These are phyloP conservation scores for Drosophila repleta DNA, from an alignment of 1,140 invertebrate species.

Conservation along the genomic window DNA sequence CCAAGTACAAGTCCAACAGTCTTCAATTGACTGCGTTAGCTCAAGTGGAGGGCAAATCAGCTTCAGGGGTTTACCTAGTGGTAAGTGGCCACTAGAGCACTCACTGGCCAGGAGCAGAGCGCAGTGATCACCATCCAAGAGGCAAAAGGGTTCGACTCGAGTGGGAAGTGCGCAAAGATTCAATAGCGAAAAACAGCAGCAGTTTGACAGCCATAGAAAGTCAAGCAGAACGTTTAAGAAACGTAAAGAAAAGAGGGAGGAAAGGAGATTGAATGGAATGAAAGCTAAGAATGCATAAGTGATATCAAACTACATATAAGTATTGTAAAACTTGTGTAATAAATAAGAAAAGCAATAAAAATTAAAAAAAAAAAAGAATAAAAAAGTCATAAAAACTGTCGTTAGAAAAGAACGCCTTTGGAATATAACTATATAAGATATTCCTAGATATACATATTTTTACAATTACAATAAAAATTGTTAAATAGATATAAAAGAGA, in stretches of 20 bases:
- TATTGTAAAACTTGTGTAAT: no score
- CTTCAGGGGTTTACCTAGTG: conserved; percentile 8
- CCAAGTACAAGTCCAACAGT: conserved; percentile 37
- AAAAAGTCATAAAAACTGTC: not conserved
- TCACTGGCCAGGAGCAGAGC: not conserved
- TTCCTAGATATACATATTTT: no score
- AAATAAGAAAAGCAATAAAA: no score
- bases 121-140: conserved; percentile 5
- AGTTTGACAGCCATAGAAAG: conserved; percentile 2
- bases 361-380: not conserved
- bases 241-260: not conserved
- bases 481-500: no score
- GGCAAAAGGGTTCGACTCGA: not conserved
- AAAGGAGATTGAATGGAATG: not conserved
- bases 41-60: conserved; percentile 47
- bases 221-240: conserved; percentile 10
- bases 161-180: not conserved
- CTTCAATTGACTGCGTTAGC: conserved; percentile 71
- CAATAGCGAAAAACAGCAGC: not conserved
- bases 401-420: no score
- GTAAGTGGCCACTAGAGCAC: conserved; percentile 8
- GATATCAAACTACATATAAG: no score
- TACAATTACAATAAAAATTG: no score
- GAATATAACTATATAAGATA: no score
- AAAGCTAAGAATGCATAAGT: not conserved